Conservation (phyloP, 2,888 invertebrate genomes). For the Drosophila crucigera region DNA sequence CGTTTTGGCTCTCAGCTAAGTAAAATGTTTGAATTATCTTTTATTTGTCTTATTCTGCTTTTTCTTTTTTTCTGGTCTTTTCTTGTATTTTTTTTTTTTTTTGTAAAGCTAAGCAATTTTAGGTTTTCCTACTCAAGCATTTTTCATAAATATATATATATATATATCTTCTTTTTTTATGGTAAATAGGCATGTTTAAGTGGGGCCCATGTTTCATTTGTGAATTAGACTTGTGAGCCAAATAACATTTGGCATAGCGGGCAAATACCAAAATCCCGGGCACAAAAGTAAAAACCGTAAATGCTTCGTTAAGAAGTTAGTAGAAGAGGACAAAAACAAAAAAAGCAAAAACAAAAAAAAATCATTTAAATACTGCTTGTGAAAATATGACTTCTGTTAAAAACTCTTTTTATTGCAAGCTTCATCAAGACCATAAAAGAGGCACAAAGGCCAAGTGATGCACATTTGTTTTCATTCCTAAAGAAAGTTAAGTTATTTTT, state of each 20-base stretch:
- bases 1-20: constrained; percentile 42
- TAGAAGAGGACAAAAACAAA: background rate
- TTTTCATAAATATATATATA: constrained; percentile 28
- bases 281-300: background rate
- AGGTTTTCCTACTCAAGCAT: constrained; percentile 28
- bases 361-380: constrained; percentile 12
- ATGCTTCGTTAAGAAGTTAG: constrained; percentile 8
- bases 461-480: constrained; percentile 12
- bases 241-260: constrained; percentile 19
- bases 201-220: constrained; percentile 49
- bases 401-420: constrained; percentile 4
- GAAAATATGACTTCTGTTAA: constrained; percentile 5
- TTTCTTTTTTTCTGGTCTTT: background rate
- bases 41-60: constrained; percentile 59
- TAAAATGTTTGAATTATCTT: constrained; percentile 74
- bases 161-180: constrained; percentile 41
- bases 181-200: constrained; percentile 52
- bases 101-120: constrained; percentile 25
- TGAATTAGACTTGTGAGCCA: constrained; percentile 45
- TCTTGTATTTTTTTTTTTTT: background rate
- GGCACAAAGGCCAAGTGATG: constrained; percentile 8
- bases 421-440: constrained; percentile 4
- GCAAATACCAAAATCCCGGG: constrained; percentile 5
- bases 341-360: background rate
- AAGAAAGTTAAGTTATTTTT: constrained; percentile 4